Evolutionary conservation across 2,888 invertebrate species (phyloP), one percentile per base, ranked within the genome.

Genomic region (Stenodera caucasica): DNA sequence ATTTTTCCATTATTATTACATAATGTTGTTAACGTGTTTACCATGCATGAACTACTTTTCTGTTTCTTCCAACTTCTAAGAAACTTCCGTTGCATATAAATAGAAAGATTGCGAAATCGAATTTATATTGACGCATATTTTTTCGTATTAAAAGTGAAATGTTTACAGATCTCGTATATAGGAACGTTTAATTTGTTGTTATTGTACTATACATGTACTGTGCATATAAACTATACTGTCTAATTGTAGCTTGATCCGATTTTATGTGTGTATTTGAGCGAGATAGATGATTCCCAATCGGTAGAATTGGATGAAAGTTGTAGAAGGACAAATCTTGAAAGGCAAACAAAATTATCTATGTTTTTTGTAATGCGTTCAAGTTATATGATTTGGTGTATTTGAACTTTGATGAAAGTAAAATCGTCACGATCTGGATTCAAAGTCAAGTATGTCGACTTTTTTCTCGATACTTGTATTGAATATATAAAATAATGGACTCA

Each of bases 41-140:
- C 12, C 23, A 45, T 45, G 45, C 45, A 45, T 45, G 45, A 45
- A 21, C 45, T 45, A 45, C 12, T 45, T 45, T 45, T 23, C 21
- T 45, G 23, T 45, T 45, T 6, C 45, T 23, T 23, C 23, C 6
- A 45, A 4, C 2, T 6, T 45, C 45, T 45, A 45, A 23, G 45
- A 45, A 45, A 45, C 45, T 45, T 45, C 45, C 45, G 23, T 45
- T 45, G 45, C 45, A 45, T 45, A 23, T 23, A 23, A 23, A 45
- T 21, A 23, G 1, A 45, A 23, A 45, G 45, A 45, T 45, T 12
- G 12, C 12, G 2, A 23, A 21, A 45, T 45, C n/a, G n/a, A n/a
- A n/a, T n/a, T n/a, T n/a, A n/a, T n/a, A n/a, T n/a, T n/a, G n/a
- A 30, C 23, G 45, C 45, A 45, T 23, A 18, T 23, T 23, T 23